phyloP scores from a whole-genome alignment of 1,140 invertebrate genomes.

The Streblospio benedicti region DNA sequence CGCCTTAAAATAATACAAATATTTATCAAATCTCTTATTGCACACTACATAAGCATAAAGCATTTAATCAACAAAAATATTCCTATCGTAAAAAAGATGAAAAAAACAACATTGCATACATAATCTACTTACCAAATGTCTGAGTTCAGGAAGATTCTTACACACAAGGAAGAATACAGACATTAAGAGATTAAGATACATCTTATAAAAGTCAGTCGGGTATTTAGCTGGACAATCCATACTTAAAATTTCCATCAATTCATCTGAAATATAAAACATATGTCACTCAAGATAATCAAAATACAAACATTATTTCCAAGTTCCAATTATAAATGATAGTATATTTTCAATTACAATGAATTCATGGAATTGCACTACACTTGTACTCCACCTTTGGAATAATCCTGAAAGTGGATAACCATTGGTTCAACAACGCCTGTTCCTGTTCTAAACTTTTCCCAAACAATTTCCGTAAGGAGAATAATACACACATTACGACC shows the following conservation, averaged over 20 bases:
- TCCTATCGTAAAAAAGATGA: too few relatives aligned
- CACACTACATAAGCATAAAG: too few relatives aligned
- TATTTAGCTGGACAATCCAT: constrained; percentile 41
- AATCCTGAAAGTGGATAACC: constrained; percentile 69
- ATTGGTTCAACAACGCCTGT: constrained; percentile 65
- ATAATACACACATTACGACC: constrained; percentile 61
- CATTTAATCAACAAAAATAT: too few relatives aligned
- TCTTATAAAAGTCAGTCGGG: constrained; percentile 59
- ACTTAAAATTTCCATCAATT: constrained; percentile 63
- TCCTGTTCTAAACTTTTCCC: constrained; percentile 67
- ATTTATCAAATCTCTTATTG: constrained; percentile 4
- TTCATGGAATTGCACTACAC: too few relatives aligned
- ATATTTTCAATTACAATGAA: too few relatives aligned
- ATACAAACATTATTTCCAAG: constrained; percentile 1
- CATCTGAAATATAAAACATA: constrained; percentile 48
- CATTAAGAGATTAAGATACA: constrained; percentile 70
- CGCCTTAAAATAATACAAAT: constrained; percentile 30
- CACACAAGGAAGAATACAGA: constrained; percentile 72
- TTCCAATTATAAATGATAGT: too few relatives aligned
- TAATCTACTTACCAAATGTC: constrained; percentile 54
- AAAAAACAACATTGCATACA: background rate
- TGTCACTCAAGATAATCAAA: background rate
- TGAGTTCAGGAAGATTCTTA: constrained; percentile 68
- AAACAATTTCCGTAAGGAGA: constrained; percentile 65
- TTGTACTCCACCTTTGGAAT: constrained; percentile 54